Conservation (phyloP, 2,113 vertebrate species). For the Hippocampus zosterae region DNA sequence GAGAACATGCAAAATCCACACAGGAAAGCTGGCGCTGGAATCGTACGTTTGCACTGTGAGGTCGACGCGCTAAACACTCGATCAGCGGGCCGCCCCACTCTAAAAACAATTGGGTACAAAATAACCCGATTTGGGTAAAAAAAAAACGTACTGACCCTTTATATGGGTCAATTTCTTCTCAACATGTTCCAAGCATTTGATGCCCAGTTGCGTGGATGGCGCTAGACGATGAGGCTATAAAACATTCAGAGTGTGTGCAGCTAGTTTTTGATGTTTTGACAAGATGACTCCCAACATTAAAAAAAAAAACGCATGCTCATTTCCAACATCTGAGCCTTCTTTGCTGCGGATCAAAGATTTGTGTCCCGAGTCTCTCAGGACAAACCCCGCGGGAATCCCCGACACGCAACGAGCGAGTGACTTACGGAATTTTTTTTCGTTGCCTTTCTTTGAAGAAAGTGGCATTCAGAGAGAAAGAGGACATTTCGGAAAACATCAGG, state of each 20-base stretch:
- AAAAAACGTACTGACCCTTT: no score
- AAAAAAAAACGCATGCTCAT: slow-evolving; percentile 7
- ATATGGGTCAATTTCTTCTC: no score
- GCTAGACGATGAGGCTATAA: slow-evolving; percentile 15
- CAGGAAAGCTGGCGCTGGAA: no score
- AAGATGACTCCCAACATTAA: slow-evolving; percentile 21
- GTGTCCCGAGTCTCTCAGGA: slow-evolving; percentile 5
- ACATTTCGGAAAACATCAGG: slow-evolving; percentile 45
- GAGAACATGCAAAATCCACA: no score
- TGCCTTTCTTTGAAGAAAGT: slow-evolving; percentile 40
- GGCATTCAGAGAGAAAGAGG: slow-evolving; percentile 11
- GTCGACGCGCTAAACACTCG: no score
- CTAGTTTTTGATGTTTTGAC: slow-evolving; percentile 24
- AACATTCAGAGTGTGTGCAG: slow-evolving; percentile 22
- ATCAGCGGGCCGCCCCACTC: no score
- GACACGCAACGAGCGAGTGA: slow-evolving; percentile 20
- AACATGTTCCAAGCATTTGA: background rate
- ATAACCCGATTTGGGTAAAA: no score
- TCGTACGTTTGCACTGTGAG: no score
- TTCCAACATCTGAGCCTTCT: slow-evolving; percentile 19
- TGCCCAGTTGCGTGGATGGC: background rate
- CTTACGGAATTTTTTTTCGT: slow-evolving; percentile 23
- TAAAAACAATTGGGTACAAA: no score
- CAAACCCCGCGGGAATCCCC: slow-evolving; percentile 35
- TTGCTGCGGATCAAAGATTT: slow-evolving; percentile 33